A percentile compares a stretch with the other conserved stretches of the same genome.
Evolutionary conservation across 2,113 vertebrate species (phyloP).

Genomic region (Pyxicephalus adspersus): DNA sequence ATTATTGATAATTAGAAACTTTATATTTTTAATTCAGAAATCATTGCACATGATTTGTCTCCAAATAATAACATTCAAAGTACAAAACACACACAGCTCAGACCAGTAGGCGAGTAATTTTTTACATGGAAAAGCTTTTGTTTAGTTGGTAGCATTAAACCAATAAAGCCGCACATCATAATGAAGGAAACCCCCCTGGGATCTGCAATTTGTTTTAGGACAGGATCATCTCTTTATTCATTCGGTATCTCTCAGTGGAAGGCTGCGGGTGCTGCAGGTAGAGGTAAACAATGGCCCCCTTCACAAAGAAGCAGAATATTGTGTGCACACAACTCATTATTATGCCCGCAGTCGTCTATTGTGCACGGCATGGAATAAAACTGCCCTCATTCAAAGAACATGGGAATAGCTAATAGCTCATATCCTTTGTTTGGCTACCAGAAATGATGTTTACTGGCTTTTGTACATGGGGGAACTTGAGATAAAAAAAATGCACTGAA

Average conservation of each 20-base stretch:
- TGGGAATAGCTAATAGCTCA: not conserved
- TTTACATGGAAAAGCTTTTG: not conserved
- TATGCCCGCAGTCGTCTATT: slow-evolving; percentile 16
- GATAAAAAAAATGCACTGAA: too few species aligned
- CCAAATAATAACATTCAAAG: too few species aligned
- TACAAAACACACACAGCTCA: too few species aligned
- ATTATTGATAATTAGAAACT: too few species aligned
- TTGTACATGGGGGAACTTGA: too few species aligned
- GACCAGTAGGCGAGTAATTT: not conserved
- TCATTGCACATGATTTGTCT: too few species aligned
- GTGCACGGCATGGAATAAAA: slow-evolving; percentile 6
- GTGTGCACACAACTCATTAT: not conserved
- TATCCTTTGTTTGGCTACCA: not conserved
- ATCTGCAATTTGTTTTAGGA: slow-evolving; percentile 29
- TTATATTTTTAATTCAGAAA: too few species aligned
- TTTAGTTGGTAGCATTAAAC: slow-evolving; percentile 14
- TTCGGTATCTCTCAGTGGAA: slow-evolving; percentile 45
- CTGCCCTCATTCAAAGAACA: not conserved
- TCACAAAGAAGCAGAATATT: slow-evolving; percentile 23
- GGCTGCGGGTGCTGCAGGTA: slow-evolving; percentile 16
- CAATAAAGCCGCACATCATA: not conserved
- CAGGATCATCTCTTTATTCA: slow-evolving; percentile 36
- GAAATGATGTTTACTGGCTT: not conserved
- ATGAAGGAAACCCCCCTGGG: slow-evolving; percentile 4
- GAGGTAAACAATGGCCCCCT: slow-evolving; percentile 29